A percentile compares a stretch with the other conserved stretches of the same genome.
These are phyloP conservation scores for Anagrus nilaparvatae DNA, from an alignment of 1,140 invertebrate genomes.

Conservation along the genomic window DNA sequence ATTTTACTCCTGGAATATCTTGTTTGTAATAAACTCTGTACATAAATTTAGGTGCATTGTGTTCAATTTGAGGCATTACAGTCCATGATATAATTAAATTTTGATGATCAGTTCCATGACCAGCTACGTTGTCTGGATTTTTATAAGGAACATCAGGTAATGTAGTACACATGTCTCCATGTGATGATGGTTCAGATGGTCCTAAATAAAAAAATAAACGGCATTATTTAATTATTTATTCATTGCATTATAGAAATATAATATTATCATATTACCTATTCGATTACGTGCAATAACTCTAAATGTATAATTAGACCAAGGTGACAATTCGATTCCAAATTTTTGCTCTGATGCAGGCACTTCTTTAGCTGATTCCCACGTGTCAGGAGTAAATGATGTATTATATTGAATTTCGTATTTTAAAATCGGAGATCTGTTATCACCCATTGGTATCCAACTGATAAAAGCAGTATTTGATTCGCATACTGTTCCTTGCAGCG, in stretches of 20 bases:
- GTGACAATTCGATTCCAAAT: slow-evolving; percentile 67
- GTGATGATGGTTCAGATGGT: slow-evolving; percentile 67
- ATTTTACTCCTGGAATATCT: slow-evolving; percentile 63
- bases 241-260: not conserved
- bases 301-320: slow-evolving; percentile 96
- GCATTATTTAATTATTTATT: not conserved
- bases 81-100: slow-evolving; percentile 95
- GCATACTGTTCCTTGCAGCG: slow-evolving; percentile 56
- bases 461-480: slow-evolving; percentile 60
- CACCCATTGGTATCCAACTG: slow-evolving; percentile 78
- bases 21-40: slow-evolving; percentile 83
- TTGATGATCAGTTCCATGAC: slow-evolving; percentile 74
- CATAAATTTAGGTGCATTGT: slow-evolving; percentile 87
- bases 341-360: slow-evolving; percentile 72
- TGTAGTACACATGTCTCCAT: slow-evolving; percentile 76
- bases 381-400: slow-evolving; percentile 86
- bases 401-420: slow-evolving; percentile 89
- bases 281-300: slow-evolving; percentile 87
- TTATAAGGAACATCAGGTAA: slow-evolving; percentile 80
- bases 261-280: slow-evolving; percentile 48
- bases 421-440: slow-evolving; percentile 89
- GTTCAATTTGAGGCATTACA: slow-evolving; percentile 91
- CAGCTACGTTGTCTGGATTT: slow-evolving; percentile 92
- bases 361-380: slow-evolving; percentile 73
- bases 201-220: slow-evolving; percentile 34